Conservation (phyloP, 2,888 invertebrate species). For the Ophion ellenae region DNA sequence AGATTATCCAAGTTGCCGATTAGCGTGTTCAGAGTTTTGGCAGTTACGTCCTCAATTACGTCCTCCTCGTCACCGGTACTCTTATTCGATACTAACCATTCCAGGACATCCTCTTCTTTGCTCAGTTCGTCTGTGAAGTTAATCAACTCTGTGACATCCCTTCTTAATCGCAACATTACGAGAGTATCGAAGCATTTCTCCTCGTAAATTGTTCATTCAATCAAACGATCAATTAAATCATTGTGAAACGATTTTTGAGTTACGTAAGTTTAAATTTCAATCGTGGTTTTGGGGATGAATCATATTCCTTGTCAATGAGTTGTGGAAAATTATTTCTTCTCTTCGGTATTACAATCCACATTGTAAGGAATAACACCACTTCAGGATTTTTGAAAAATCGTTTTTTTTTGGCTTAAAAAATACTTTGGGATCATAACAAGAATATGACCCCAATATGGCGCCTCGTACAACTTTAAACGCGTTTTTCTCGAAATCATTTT, state of each 20-base stretch:
- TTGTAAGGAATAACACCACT: too few species aligned
- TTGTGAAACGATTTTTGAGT: not conserved
- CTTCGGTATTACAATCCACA: not conserved
- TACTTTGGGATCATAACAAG: too few species aligned
- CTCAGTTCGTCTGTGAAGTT: constrained; percentile 90
- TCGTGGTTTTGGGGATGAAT: not conserved
- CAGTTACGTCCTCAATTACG: constrained; percentile 96
- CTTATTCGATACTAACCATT: constrained; percentile 97
- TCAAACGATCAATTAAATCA: constrained; percentile 17
- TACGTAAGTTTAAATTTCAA: not conserved
- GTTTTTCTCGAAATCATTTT: too few species aligned
- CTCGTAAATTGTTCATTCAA: not conserved
- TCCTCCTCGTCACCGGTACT: constrained; percentile 97
- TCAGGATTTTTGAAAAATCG: too few species aligned
- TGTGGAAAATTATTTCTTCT: not conserved
- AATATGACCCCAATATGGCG: too few species aligned
- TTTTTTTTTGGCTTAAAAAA: too few species aligned
- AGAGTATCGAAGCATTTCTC: not conserved
- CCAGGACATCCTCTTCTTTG: constrained; percentile 95
- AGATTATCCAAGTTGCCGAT: constrained; percentile 96
- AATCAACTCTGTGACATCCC: not conserved
- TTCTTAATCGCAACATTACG: not conserved
- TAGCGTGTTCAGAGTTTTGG: constrained; percentile 93
- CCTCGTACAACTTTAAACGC: too few species aligned
- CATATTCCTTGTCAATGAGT: not conserved